Evolutionary conservation across 2,888 invertebrate species (phyloP).

Genomic region (Standfussiana lucernea): DNA sequence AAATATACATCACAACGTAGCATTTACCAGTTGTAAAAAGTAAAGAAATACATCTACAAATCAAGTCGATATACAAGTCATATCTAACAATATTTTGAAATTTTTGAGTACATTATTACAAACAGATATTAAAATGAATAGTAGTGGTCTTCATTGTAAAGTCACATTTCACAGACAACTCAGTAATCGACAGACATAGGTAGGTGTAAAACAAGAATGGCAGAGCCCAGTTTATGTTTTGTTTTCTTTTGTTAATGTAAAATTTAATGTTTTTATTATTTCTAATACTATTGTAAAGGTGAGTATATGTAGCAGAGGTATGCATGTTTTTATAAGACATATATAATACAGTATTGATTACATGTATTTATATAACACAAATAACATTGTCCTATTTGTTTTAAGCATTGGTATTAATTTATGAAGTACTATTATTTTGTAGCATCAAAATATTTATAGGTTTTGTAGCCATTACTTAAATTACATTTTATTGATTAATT

Average conservation of each 20-base stretch:
- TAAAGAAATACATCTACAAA: slow-evolving; percentile 51
- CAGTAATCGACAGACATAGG: slow-evolving; percentile 33
- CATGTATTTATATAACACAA: slow-evolving; percentile 22
- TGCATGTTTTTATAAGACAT: slow-evolving; percentile 49
- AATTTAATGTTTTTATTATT: background rate
- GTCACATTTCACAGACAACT: slow-evolving; percentile 5
- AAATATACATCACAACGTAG: slow-evolving; percentile 89
- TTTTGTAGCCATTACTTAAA: slow-evolving; percentile 18
- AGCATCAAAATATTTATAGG: slow-evolving; percentile 3
- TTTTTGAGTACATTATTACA: slow-evolving; percentile 27
- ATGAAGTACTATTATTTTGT: background rate
- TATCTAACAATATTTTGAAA: slow-evolving; percentile 22
- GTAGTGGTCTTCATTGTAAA: slow-evolving; percentile 27
- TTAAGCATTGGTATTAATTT: background rate
- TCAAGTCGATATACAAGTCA: slow-evolving; percentile 26
- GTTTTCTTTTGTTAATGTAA: background rate
- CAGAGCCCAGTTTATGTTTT: slow-evolving; percentile 1
- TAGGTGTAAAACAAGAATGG: slow-evolving; percentile 32
- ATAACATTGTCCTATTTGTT: slow-evolving; percentile 21
- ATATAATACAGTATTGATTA: slow-evolving; percentile 4
- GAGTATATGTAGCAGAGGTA: slow-evolving; percentile 42
- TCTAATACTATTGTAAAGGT: slow-evolving; percentile 32
- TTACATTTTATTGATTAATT: slow-evolving; percentile 15
- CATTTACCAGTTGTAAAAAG: slow-evolving; percentile 70
- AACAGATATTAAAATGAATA: slow-evolving; percentile 3